A percentile compares a stretch with the other conserved stretches of the same genome.
These are phyloP conservation scores for Falco peregrinus DNA, from an alignment of 2,797 vertebrate species.

Conservation along the genomic window DNA sequence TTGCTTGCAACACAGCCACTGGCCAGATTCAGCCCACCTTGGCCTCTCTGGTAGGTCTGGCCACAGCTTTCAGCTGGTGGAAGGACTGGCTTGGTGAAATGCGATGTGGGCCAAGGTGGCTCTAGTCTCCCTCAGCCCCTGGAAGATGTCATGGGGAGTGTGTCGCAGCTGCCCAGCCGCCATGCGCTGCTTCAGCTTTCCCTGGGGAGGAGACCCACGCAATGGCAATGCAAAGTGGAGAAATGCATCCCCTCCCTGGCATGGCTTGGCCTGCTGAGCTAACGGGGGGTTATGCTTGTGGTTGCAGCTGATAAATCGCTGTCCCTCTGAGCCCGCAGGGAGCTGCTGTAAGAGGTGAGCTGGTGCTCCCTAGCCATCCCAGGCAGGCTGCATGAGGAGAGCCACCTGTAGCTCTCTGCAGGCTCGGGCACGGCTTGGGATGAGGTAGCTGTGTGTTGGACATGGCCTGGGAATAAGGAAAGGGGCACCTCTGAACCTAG, in stretches of 20 bases:
- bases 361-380: rapidly evolving
- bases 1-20: background rate
- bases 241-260: background rate
- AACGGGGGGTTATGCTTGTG: background rate
- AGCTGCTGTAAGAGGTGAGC: background rate
- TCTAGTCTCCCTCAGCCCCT: background rate
- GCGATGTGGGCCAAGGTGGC: background rate
- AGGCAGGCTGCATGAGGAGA: background rate
- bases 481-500: background rate
- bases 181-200: background rate
- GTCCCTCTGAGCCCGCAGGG: background rate
- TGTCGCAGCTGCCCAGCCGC: background rate
- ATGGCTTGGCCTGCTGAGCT: background rate
- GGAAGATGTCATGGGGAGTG: background rate
- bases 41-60: background rate
- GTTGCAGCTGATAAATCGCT: background rate
- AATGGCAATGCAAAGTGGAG: background rate
- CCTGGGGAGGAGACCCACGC: background rate
- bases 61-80: background rate
- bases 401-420: background rate
- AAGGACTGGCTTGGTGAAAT: background rate
- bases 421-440: background rate
- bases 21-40: background rate
- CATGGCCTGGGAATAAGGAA: background rate
- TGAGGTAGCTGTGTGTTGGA: background rate